These are phyloP conservation scores for Epinotia ramella DNA, from an alignment of 2,888 invertebrate species.

Conservation along the genomic window DNA sequence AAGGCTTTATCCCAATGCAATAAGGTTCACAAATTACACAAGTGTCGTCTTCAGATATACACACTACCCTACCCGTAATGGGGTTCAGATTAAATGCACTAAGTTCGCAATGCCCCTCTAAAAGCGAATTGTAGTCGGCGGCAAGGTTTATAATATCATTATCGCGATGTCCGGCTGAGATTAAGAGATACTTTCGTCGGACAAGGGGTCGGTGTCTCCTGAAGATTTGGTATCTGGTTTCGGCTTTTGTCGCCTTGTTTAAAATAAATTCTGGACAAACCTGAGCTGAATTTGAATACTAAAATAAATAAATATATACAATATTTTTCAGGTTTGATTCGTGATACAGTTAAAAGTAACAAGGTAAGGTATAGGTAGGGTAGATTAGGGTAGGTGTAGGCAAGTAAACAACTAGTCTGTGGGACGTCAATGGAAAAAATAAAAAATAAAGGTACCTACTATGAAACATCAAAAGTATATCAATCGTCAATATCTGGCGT, in stretches of 20 bases:
- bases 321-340: too few species aligned
- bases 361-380: too few species aligned
- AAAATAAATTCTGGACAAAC: background rate
- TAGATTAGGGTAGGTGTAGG: too few species aligned
- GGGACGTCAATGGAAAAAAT: too few species aligned
- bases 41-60: slow-evolving; percentile 53
- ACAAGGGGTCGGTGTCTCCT: slow-evolving; percentile 36
- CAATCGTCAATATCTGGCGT: too few species aligned
- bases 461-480: too few species aligned
- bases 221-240: slow-evolving; percentile 54
- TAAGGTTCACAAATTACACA: slow-evolving; percentile 48
- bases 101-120: slow-evolving; percentile 76
- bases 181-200: slow-evolving; percentile 73
- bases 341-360: too few species aligned
- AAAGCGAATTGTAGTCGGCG: slow-evolving; percentile 78
- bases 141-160: slow-evolving; percentile 78
- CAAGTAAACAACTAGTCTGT: too few species aligned
- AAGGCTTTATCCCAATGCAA: slow-evolving; percentile 1
- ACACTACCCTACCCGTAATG: slow-evolving; percentile 58
- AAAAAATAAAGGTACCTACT: too few species aligned
- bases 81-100: slow-evolving; percentile 76
- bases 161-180: slow-evolving; percentile 76
- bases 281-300: background rate
- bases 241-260: background rate
- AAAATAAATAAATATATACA: too few species aligned